These are phyloP conservation scores for Andinoacara biseriatus DNA, from an alignment of 2,113 vertebrate species.

Conservation along the genomic window DNA sequence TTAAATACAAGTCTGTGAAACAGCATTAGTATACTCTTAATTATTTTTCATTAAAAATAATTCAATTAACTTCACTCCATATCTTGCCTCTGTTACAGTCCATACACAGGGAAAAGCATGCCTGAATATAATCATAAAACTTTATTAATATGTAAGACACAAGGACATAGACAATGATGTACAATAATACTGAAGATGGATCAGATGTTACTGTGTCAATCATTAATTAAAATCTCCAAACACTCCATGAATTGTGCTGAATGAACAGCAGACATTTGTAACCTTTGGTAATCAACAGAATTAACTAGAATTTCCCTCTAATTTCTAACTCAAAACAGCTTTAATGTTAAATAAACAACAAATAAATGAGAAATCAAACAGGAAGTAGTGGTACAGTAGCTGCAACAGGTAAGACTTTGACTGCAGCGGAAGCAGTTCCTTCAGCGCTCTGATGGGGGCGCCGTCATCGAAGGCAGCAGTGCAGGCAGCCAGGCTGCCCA, in stretches of 20 bases:
- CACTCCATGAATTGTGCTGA: background rate
- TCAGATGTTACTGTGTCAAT: slow-evolving; percentile 24
- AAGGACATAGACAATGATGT: slow-evolving; percentile 12
- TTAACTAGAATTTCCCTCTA: slow-evolving; percentile 1
- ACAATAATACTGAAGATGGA: slow-evolving; percentile 61
- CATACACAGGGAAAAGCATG: background rate
- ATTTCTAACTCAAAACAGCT: slow-evolving; percentile 16
- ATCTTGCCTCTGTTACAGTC: background rate
- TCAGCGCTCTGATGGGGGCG: background rate
- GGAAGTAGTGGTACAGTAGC: slow-evolving; percentile 12
- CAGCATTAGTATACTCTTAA: background rate
- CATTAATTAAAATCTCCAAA: slow-evolving; percentile 40
- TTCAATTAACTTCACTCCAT: background rate
- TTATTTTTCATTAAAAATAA: background rate
- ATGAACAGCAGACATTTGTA: slow-evolving; percentile 9
- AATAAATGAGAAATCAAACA: slow-evolving; percentile 5
- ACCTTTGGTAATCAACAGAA: slow-evolving; percentile 33
- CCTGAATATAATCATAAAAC: slow-evolving; percentile 50
- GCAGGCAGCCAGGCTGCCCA: background rate
- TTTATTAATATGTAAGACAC: slow-evolving; percentile 52
- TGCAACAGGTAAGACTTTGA: background rate
- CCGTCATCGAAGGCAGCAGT: background rate
- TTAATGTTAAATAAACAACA: slow-evolving; percentile 61
- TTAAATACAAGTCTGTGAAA: background rate
- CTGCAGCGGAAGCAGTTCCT: background rate